Evolutionary conservation across 2,113 vertebrate genomes (phyloP), one percentile per base, ranked within the genome.

Genomic region (Eulemur rufifrons): DNA sequence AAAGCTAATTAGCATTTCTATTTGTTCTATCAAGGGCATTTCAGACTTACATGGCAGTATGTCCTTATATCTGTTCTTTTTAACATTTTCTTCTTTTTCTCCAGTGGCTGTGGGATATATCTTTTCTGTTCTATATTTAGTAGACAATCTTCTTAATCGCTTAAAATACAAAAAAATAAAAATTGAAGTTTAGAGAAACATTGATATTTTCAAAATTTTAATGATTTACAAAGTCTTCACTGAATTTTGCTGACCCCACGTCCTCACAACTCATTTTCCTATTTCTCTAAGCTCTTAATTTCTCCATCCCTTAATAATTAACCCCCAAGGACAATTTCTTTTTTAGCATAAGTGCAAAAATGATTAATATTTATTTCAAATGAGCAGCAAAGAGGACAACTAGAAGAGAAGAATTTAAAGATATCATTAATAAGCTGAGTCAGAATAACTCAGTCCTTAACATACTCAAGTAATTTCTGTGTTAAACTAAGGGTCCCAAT

Each of bases 41-140:
- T 95, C 83, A 97, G 89, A 99, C 99, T 99, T 99, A 99, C 99
- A 99, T 93, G 99, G 99, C 96, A 99, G 98, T 98, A 99, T 99
- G 98, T 99, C 99, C 98, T 99, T 99, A 95, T 99, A 99, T 99
- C 99, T 98, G 98, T 99, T 99, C 99, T 99, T 99, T 98, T 99
- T 99, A 97, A 99, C 99, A 97, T 99, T 99, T 98, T 99, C 99
- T 98, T 99, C 99, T 98, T 98, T 99, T 98, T 99, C 99, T 95
- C 99, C 99, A 92, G 99, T 99, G 88, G 99, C 99, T 97, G 99
- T 99, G 94, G 99, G 99, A 96, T 99, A 99, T 98, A 99, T 99
- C 98, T 99, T 99, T 98, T 99, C 99, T 82, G 99, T 99, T 98
- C 99, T 99, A 97, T 99, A 99, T 98, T 99, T 99, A 83, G 99